Conservation (phyloP, 2,888 invertebrate species). For the Leptogaster cylindrica region DNA sequence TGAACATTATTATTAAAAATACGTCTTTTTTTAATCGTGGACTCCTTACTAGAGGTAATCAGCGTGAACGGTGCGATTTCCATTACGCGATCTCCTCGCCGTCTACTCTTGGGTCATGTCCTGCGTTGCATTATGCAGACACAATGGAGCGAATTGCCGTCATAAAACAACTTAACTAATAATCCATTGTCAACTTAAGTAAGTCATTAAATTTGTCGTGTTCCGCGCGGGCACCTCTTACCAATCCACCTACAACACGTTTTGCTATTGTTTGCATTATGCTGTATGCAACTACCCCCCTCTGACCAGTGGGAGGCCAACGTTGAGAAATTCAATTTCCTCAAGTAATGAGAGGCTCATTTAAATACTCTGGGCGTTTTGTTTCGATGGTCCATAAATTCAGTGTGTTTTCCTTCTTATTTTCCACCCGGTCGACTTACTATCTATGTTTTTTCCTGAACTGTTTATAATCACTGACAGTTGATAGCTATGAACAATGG, state of each 20-base stretch:
- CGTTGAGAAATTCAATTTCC: slow-evolving; percentile 41
- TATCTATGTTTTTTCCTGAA: neutral
- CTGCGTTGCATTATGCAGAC: too few relatives aligned
- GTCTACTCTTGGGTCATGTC: too few relatives aligned
- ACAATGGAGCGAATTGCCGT: slow-evolving; percentile 14
- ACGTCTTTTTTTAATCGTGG: too few relatives aligned
- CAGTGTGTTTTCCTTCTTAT: slow-evolving; percentile 11
- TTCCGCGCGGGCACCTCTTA: slow-evolving; percentile 43
- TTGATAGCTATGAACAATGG: slow-evolving; percentile 42
- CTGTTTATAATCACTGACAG: slow-evolving; percentile 39
- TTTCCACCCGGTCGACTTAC: slow-evolving; percentile 11
- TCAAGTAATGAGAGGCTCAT: slow-evolving; percentile 34
- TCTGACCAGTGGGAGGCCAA: slow-evolving; percentile 2
- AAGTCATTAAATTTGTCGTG: slow-evolving; percentile 60
- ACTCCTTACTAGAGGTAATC: too few relatives aligned
- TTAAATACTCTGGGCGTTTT: slow-evolving; percentile 25
- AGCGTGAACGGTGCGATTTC: too few relatives aligned
- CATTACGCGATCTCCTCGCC: too few relatives aligned
- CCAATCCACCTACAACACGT: slow-evolving; percentile 14
- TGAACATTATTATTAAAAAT: too few relatives aligned
- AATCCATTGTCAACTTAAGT: slow-evolving; percentile 52
- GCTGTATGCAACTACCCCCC: too few relatives aligned
- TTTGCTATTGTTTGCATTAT: neutral
- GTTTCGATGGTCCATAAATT: slow-evolving; percentile 24
- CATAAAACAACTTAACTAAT: slow-evolving; percentile 40